Conservation (phyloP, 2,113 vertebrate species). For the Genyomyrus donnyi region DNA sequence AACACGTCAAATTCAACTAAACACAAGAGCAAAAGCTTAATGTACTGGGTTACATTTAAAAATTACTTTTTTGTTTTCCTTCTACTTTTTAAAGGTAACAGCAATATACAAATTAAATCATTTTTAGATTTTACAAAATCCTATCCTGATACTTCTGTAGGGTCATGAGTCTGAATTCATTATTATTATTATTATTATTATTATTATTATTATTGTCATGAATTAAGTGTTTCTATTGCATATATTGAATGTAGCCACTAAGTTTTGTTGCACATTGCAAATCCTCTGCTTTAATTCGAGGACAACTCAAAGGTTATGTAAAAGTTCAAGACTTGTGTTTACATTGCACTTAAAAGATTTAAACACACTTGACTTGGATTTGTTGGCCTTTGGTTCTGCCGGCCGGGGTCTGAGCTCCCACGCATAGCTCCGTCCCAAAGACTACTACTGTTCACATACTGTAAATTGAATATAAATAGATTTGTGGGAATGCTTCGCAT, state of each 20-base stretch:
- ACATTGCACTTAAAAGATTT: constrained; percentile 17
- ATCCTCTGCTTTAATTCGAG: not conserved
- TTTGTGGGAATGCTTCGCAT: not conserved
- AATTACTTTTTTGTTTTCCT: not conserved
- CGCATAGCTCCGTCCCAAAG: not conserved
- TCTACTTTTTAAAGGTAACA: not conserved
- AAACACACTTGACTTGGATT: constrained; percentile 21
- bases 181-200: not conserved
- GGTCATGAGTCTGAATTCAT: not conserved
- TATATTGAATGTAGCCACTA: not conserved
- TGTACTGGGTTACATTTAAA: not conserved
- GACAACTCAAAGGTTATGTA: not conserved
- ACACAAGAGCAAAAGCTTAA: not conserved
- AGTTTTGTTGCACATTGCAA: not conserved
- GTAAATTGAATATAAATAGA: constrained; percentile 16
- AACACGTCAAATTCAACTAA: not conserved
- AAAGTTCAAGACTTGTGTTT: constrained; percentile 18
- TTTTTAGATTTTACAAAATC: not conserved
- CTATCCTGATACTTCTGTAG: not conserved
- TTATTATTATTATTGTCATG: not conserved
- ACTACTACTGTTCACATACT: constrained; percentile 7
- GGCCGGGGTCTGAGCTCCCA: not conserved
- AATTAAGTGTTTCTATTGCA: not conserved
- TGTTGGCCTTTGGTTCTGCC: not conserved
- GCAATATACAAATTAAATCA: not conserved